Evolutionary conservation across 2,113 vertebrate genomes (phyloP).

Genomic region (Tonatia bakeri): DNA sequence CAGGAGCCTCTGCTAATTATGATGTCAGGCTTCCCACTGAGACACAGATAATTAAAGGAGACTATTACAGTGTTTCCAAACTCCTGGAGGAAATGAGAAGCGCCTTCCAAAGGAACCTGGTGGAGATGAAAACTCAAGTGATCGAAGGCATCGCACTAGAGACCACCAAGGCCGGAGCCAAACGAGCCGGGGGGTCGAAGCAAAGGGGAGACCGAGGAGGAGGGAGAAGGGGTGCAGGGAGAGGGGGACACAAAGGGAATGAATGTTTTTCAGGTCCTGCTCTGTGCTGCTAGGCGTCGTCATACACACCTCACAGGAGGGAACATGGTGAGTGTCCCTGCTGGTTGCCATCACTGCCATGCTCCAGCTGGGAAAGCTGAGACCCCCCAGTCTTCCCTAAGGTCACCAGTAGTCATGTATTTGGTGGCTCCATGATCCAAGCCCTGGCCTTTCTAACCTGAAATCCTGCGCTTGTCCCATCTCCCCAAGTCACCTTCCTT

Average conservation of each 20-base stretch:
- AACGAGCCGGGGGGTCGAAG: neutral
- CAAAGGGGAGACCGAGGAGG: neutral
- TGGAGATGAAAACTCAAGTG: neutral
- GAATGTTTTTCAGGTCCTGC: accelerated
- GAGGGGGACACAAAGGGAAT: neutral
- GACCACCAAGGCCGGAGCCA: neutral
- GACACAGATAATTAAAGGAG: slow-evolving; percentile 66
- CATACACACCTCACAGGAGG: accelerated
- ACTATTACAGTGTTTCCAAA: slow-evolving; percentile 72
- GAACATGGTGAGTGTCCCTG: accelerated
- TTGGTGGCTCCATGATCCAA: neutral
- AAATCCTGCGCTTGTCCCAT: neutral
- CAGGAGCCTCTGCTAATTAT: slow-evolving; percentile 69
- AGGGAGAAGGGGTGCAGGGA: accelerated
- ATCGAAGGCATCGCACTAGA: neutral
- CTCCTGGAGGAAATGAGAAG: neutral
- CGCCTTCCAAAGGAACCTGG: neutral
- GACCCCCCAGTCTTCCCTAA: neutral
- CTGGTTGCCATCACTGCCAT: neutral
- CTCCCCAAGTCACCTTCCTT: neutral
- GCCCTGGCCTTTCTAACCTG: neutral
- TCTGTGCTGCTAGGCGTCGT: neutral
- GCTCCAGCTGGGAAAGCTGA: neutral
- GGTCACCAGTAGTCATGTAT: neutral
- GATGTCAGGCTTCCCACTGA: slow-evolving; percentile 60